Conservation (phyloP, 2,888 invertebrate genomes). For the Chrysomela aeneicollis region DNA sequence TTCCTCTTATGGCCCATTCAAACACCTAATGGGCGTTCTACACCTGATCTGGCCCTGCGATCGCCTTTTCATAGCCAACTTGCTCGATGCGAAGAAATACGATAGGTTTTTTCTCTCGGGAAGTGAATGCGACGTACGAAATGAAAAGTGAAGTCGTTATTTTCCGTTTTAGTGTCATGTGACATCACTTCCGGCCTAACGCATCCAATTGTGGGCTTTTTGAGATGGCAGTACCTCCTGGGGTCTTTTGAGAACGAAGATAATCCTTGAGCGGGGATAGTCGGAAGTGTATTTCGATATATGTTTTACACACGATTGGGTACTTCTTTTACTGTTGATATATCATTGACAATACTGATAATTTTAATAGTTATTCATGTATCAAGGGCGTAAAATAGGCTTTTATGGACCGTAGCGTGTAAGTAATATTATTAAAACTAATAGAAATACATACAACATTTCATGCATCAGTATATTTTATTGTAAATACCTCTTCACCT, state of each 20-base stretch:
- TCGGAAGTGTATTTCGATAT: no score
- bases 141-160: conserved; percentile 41
- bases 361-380: no score
- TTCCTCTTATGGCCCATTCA: conserved; percentile 41
- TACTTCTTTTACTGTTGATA: no score
- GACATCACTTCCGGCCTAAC: conserved; percentile 33
- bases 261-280: neutral
- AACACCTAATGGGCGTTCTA: conserved; percentile 52
- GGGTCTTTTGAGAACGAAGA: neutral
- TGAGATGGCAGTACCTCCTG: neutral
- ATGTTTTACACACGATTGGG: no score
- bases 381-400: no score
- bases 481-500: no score
- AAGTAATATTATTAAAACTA: no score
- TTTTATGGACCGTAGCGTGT: no score
- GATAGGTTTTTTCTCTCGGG: conserved; percentile 42
- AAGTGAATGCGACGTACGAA: conserved; percentile 27
- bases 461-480: no score
- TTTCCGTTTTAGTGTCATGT: conserved; percentile 37
- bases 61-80: conserved; percentile 49
- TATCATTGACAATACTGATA: no score
- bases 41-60: conserved; percentile 53
- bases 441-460: no score
- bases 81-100: conserved; percentile 48
- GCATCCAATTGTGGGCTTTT: conserved; percentile 12